Conservation (phyloP, 2,888 invertebrate species). For the Epinotia nisella region DNA sequence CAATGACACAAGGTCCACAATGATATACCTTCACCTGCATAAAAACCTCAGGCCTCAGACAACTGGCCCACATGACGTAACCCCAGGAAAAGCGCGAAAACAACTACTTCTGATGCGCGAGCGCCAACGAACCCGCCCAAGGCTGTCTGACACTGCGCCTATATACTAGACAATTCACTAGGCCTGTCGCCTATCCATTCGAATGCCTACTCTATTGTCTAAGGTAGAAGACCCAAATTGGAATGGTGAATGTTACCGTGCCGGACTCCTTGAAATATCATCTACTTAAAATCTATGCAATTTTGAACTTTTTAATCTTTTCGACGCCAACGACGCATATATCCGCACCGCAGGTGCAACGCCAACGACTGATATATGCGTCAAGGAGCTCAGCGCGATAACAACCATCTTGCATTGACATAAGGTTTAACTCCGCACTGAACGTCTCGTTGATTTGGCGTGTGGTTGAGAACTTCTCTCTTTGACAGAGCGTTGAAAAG, state of each 20-base stretch:
- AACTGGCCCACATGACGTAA: slow-evolving; percentile 19
- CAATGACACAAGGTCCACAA: too few relatives aligned
- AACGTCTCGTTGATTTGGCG: too few relatives aligned
- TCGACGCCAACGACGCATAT: too few relatives aligned
- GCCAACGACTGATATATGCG: too few relatives aligned
- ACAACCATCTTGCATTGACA: too few relatives aligned
- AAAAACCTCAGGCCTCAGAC: neutral
- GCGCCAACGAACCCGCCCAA: slow-evolving; percentile 70
- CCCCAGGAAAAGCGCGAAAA: slow-evolving; percentile 26
- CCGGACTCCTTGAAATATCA: neutral
- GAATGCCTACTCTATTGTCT: neutral
- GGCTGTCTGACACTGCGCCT: slow-evolving; percentile 58
- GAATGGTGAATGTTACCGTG: neutral
- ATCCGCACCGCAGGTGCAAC: too few relatives aligned
- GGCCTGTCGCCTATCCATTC: neutral
- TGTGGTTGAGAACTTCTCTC: too few relatives aligned
- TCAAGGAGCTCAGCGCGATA: too few relatives aligned
- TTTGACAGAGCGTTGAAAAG: too few relatives aligned
- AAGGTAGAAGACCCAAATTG: neutral
- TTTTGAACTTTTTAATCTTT: neutral
- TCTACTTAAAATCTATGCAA: neutral
- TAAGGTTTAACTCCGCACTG: too few relatives aligned
- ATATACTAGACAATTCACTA: neutral
- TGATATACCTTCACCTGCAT: too few relatives aligned
- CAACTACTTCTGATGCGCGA: slow-evolving; percentile 53